phyloP scores from a whole-genome alignment of 2,888 invertebrate species.

The Galerucella nymphaeae region DNA sequence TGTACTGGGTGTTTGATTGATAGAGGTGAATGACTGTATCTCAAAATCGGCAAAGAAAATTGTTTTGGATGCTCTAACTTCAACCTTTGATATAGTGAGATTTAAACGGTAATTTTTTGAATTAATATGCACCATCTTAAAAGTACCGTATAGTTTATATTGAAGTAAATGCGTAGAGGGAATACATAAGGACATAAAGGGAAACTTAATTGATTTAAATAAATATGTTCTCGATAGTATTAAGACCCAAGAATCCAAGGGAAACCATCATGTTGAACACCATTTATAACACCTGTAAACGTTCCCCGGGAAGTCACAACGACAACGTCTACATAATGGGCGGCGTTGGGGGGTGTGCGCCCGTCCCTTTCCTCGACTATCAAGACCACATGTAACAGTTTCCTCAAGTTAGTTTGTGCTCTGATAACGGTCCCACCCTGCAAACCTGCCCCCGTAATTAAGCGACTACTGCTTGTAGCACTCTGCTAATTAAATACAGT shows the following conservation, averaged over 20 bases:
- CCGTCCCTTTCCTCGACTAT: constrained; percentile 46
- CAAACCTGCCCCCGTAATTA: constrained; percentile 63
- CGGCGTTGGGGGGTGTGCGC: constrained; percentile 26
- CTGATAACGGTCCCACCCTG: constrained; percentile 61
- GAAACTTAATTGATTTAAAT: constrained; percentile 28
- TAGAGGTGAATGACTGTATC: too few relatives aligned
- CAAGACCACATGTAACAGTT: constrained; percentile 61
- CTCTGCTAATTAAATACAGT: constrained; percentile 64
- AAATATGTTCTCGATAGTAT: constrained; percentile 29
- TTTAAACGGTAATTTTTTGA: too few relatives aligned
- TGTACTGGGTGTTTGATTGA: too few relatives aligned
- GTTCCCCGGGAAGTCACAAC: constrained; percentile 29
- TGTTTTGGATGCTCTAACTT: too few relatives aligned
- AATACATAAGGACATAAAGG: constrained; percentile 2
- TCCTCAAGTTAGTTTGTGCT: constrained; percentile 61
- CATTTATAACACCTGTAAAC: constrained; percentile 43
- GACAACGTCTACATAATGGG: constrained; percentile 29
- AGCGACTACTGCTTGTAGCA: constrained; percentile 62
- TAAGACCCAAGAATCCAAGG: constrained; percentile 25
- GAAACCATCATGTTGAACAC: constrained; percentile 34
- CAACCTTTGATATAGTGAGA: too few relatives aligned
- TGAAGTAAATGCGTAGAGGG: background rate
- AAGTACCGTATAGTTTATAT: background rate
- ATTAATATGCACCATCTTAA: background rate
- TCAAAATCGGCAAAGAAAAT: too few relatives aligned